Base-by-base conservation (phyloP, 2,797 vertebrate genomes). In the Gorsachius magnificus region DNA sequence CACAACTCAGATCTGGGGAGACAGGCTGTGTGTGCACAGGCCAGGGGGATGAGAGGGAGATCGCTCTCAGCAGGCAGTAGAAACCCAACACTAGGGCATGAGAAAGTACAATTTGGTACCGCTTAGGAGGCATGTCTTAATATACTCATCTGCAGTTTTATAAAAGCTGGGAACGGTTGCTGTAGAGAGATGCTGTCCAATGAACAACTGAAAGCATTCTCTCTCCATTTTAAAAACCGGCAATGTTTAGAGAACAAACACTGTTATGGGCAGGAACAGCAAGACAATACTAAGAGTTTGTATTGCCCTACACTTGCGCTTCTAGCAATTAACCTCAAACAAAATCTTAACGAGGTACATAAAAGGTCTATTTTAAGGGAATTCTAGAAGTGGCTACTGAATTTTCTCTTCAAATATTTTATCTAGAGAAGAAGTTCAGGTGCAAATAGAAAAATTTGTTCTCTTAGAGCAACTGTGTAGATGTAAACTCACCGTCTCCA, bases 401-500 rank as follows among this genome's bases (percentile, higher is more conserved):
- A 65, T 65, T 54, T 54, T 58, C n/a, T 51, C 48, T 57, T 51
- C 6, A 43, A 26, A 8, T 28, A 77, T 77, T 77, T 68, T 25
- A 35, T 26, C 17, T 28, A 58, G 41, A 66, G 38, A 13, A 64
- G 16, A 12, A 64, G 14, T n/a, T 93, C 5, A 56, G 21, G 36
- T 63, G 45, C 74, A 94, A 87, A 68, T 7, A 60, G 54, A 70
- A 61, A 85, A 56, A 51, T 53, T 13, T 16, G 56, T 45, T 83
- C 77, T 69, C 29, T 70, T 25, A 75, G 41, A 80, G 56, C 25
- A 85, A 77, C 36, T 28, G 48, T 3, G 60, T 29, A 92, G 90
- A 75, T 38, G 41, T 25, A 33, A 90, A 95, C 96, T 96, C 96
- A 96, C 93, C 93, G 0, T 80, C 63, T 92, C 15, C 95, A 58